Base-by-base conservation (phyloP, 2,888 invertebrate species). In the Oligia fasciuncula region DNA sequence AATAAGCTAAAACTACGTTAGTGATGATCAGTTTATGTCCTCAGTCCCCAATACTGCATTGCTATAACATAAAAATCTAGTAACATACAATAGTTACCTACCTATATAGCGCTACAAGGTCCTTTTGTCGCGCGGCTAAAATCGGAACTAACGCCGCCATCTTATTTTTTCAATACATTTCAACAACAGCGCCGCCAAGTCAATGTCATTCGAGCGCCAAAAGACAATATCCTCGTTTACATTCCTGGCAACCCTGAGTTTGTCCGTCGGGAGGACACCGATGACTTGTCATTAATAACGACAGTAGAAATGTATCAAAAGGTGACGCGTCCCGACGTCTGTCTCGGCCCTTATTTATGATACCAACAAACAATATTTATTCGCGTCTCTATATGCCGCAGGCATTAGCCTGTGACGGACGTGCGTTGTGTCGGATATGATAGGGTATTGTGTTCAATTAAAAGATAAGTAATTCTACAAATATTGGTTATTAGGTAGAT, bases 231-330 rank as follows among this genome's bases (percentile, higher is more conserved):
- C 60, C 63, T 71, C 43, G 54, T 62, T 73, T 77, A n/a, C 17
- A n/a, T 69, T n/a, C 19, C 76, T 87, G 92, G 35, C 95, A 96
- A 70, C 96, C 96, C 96, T 96, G 89, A 43, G 83, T 80, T 85
- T 87, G 91, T 92, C 95, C 95, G 93, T 89, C 93, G 95, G 95
- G 96, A 95, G 93, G 93, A 93, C 95, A 93, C 97, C 97, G 97
- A 97, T 97, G 97, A 97, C 97, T 97, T 95, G 96, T 97, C 97
- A 97, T 97, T 97, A 97, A 97, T 97, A 97, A 97, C 96, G 96
- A 97, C 97, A 96, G 96, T 93, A 95, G 96, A 95, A 96, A 97
- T 97, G 97, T 97, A 97, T 97, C 97, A 97, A 96, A 96, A 96
- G 96, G 96, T 96, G 96, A 96, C 92, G 94, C 95, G 96, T 95